These are phyloP conservation scores for Dusona sp. DNA, from an alignment of 2,888 invertebrate species.

Conservation along the genomic window DNA sequence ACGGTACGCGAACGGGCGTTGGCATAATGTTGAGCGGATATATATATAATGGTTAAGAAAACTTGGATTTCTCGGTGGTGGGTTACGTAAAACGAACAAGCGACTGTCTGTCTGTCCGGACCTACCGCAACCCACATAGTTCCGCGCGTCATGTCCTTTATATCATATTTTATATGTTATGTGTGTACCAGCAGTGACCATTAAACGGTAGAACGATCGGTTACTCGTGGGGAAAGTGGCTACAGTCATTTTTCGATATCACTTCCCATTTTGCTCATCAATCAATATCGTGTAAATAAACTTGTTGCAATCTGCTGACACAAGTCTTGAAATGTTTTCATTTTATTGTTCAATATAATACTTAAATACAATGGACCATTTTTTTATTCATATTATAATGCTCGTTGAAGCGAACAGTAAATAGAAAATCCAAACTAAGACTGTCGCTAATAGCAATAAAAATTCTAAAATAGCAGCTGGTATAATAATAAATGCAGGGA, in stretches of 20 bases:
- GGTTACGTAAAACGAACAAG: slow-evolving; percentile 59
- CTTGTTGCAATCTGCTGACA: slow-evolving; percentile 1
- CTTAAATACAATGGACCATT: neutral
- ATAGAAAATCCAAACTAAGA: neutral
- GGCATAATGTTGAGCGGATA: slow-evolving; percentile 52
- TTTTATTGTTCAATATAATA: neutral
- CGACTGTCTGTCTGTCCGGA: slow-evolving; percentile 66
- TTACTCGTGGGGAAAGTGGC: slow-evolving; percentile 44
- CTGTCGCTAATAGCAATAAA: neutral
- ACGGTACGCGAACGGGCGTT: slow-evolving; percentile 46
- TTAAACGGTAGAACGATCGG: slow-evolving; percentile 48
- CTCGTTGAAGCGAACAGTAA: neutral
- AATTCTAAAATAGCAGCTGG: slow-evolving; percentile 10
- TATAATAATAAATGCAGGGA: slow-evolving; percentile 20
- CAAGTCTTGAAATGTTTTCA: neutral
- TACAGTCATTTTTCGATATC: slow-evolving; percentile 27
- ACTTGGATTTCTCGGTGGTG: slow-evolving; percentile 34
- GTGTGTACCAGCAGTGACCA: slow-evolving; percentile 7
- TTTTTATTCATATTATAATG: neutral
- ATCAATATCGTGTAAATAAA: slow-evolving; percentile 24
- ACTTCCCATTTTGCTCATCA: slow-evolving; percentile 37
- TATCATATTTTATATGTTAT: slow-evolving; percentile 53
- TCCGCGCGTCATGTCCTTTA: slow-evolving; percentile 50
- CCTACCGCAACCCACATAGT: slow-evolving; percentile 74
- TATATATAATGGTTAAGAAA: slow-evolving; percentile 44